A percentile compares a stretch with the other conserved stretches of the same genome.
Conservation (phyloP, 2,797 vertebrate species). For the Falco columbarius region DNA sequence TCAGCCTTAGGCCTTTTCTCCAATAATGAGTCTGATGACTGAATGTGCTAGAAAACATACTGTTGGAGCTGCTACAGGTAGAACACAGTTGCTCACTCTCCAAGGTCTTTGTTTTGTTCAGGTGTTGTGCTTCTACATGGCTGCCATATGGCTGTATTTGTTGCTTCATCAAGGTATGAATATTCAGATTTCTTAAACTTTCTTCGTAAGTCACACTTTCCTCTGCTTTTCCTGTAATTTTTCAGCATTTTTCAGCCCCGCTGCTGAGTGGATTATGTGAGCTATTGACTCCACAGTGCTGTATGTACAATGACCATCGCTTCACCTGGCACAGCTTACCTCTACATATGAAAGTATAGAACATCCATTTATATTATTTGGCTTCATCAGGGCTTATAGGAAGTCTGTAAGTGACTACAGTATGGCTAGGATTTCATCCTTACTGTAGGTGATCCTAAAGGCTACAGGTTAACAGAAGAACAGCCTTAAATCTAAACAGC, state of each 20-base stretch:
- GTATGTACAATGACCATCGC: not conserved
- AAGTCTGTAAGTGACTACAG: not conserved
- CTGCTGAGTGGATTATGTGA: not conserved
- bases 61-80: not conserved
- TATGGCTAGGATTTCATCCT: not conserved
- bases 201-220: not conserved
- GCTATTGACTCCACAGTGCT: not conserved
- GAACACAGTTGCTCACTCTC: not conserved
- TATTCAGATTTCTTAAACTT: not conserved
- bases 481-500: not conserved
- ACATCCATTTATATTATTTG: not conserved
- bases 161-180: not conserved
- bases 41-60: not conserved
- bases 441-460: not conserved
- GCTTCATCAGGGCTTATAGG: not conserved
- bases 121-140: not conserved
- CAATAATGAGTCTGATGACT: not conserved
- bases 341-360: not conserved
- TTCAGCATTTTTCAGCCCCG: not conserved
- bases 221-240: not conserved
- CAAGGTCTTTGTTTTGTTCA: not conserved
- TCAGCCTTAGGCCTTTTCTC: not conserved
- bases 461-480: not conserved
- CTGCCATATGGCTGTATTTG: not conserved
- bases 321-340: not conserved